Evolutionary conservation across 2,113 vertebrate genomes (phyloP).

Genomic region (Leptobrachium ailaonicum): DNA sequence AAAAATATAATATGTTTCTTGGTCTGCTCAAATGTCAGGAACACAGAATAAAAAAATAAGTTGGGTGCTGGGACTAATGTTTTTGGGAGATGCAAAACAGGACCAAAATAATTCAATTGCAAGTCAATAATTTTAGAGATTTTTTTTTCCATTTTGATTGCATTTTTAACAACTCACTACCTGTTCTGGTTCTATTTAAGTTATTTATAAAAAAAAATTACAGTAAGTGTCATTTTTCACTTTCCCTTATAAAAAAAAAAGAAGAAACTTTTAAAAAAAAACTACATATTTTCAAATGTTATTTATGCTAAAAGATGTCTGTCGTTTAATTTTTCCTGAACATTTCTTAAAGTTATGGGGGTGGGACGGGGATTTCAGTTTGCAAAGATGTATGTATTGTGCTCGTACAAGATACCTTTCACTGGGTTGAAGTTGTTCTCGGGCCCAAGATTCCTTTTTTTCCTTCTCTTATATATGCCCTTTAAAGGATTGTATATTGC

Average conservation of each 20-base stretch:
- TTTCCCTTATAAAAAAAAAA: neutral
- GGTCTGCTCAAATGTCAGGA: no score
- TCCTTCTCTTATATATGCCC: conserved; percentile 25
- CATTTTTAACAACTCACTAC: neutral
- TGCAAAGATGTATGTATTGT: neutral
- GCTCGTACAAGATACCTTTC: neutral
- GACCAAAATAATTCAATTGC: neutral
- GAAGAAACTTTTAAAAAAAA: neutral
- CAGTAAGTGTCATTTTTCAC: no score
- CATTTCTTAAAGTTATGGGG: neutral
- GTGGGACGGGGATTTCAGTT: neutral
- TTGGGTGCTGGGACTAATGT: neutral
- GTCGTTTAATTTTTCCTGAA: conserved; percentile 5
- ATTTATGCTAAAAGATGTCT: neutral
- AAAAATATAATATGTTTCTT: no score
- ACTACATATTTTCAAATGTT: neutral
- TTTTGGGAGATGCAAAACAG: neutral
- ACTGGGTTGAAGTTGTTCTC: neutral
- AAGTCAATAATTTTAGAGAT: no score
- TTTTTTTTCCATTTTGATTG: neutral
- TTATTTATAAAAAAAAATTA: neutral
- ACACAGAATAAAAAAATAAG: no score
- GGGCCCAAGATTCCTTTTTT: neutral
- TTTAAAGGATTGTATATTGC: conserved; percentile 38
- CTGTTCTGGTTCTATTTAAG: neutral